Conservation (phyloP, 2,888 invertebrate species). For the Andricus curvator region DNA sequence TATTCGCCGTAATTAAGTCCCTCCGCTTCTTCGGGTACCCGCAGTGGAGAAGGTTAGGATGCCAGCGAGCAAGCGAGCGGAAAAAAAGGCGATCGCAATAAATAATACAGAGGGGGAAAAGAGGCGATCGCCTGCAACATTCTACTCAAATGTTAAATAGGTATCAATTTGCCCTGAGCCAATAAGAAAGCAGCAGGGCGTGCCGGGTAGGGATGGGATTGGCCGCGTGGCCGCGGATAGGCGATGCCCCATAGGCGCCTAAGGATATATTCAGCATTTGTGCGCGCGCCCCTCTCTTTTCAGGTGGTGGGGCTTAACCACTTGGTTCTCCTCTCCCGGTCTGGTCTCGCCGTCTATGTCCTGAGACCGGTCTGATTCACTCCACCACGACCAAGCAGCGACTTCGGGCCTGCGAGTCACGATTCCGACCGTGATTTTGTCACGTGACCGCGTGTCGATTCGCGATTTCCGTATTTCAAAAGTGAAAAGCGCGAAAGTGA, state of each 20-base stretch:
- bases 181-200: conserved; percentile 63
- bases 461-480: background rate
- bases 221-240: conserved; percentile 47
- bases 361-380: conserved; percentile 60
- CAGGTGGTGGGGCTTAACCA: conserved; percentile 61
- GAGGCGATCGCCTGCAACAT: conserved; percentile 75
- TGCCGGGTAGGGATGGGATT: conserved; percentile 48
- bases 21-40: conserved; percentile 68
- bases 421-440: conserved; percentile 50
- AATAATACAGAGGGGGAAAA: conserved; percentile 57
- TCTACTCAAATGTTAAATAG: conserved; percentile 77
- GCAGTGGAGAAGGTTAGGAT: conserved; percentile 48
- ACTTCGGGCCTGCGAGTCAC: conserved; percentile 58
- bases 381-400: conserved; percentile 64
- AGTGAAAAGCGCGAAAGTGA: conserved; percentile 29
- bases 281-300: conserved; percentile 43
- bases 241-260: conserved; percentile 45
- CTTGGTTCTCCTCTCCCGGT: conserved; percentile 66
- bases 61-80: conserved; percentile 49
- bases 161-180: conserved; percentile 74
- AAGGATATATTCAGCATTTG: conserved; percentile 43
- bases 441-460: conserved; percentile 38
- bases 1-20: conserved; percentile 76
- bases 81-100: conserved; percentile 60
- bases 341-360: conserved; percentile 59